These are phyloP conservation scores for Pionites leucogaster DNA, from an alignment of 2,113 vertebrate species.

Conservation along the genomic window DNA sequence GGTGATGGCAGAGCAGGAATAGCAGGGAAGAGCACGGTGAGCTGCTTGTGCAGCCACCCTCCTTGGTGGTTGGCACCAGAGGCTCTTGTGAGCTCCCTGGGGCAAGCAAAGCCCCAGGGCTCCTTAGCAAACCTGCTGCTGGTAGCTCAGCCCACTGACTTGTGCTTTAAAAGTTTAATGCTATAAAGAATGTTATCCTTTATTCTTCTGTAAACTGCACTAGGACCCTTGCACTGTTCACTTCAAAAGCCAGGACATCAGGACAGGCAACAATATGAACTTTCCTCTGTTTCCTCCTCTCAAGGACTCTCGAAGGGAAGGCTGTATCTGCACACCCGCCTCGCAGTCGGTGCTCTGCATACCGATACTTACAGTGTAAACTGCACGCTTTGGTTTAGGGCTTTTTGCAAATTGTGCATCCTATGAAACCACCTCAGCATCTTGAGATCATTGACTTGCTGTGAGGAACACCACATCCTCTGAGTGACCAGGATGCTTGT, in stretches of 20 bases:
- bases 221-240: neutral
- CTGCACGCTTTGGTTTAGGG: neutral
- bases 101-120: neutral
- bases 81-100: rapidly evolving
- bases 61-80: neutral
- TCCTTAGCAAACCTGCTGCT: neutral
- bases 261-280: neutral
- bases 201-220: neutral
- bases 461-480: neutral
- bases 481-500: neutral
- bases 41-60: neutral
- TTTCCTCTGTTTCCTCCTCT: neutral
- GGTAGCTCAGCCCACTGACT: neutral
- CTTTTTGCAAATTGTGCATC: neutral
- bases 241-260: neutral
- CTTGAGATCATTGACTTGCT: neutral
- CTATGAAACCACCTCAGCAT: neutral
- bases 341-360: neutral
- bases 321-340: neutral
- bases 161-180: neutral
- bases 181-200: neutral
- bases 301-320: neutral
- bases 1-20: neutral
- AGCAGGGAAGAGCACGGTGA: rapidly evolving
- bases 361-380: neutral